phyloP scores from a whole-genome alignment of 2,888 invertebrate genomes.

The Polymixis flavicincta region DNA sequence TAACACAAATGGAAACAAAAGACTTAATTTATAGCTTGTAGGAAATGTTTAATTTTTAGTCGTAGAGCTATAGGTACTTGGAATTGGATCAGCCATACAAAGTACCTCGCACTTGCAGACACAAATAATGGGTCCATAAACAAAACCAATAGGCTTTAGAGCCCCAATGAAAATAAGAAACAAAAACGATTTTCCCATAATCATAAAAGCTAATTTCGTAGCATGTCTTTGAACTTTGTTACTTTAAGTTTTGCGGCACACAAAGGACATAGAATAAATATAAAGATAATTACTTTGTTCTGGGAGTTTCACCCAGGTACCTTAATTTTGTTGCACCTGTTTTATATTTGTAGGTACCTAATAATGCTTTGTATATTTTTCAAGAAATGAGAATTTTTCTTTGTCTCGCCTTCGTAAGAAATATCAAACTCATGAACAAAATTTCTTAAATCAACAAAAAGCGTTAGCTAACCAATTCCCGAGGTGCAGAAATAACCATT shows the following conservation, averaged over 20 bases:
- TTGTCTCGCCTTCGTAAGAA: background rate
- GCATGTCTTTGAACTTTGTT: slow-evolving; percentile 36
- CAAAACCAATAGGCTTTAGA: background rate
- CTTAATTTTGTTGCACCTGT: slow-evolving; percentile 19
- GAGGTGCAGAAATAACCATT: too few species aligned
- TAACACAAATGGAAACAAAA: slow-evolving; percentile 55
- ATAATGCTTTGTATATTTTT: slow-evolving; percentile 17
- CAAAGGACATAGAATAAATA: slow-evolving; percentile 22
- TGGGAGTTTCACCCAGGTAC: slow-evolving; percentile 8
- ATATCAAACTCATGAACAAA: background rate
- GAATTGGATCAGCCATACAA: background rate
- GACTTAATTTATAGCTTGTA: slow-evolving; percentile 47
- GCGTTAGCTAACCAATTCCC: too few species aligned
- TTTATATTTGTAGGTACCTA: background rate
- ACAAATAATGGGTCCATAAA: background rate
- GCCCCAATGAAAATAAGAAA: background rate
- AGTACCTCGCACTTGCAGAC: background rate
- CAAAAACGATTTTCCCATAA: background rate
- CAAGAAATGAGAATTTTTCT: background rate
- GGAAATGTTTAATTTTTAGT: slow-evolving; percentile 40
- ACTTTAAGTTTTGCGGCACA: slow-evolving; percentile 26
- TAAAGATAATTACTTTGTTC: slow-evolving; percentile 34
- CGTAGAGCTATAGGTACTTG: slow-evolving; percentile 10
- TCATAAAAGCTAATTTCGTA: slow-evolving; percentile 26
- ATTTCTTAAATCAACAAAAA: background rate